Conservation (phyloP, 2,888 invertebrate genomes). For the Drosophila leonis region DNA sequence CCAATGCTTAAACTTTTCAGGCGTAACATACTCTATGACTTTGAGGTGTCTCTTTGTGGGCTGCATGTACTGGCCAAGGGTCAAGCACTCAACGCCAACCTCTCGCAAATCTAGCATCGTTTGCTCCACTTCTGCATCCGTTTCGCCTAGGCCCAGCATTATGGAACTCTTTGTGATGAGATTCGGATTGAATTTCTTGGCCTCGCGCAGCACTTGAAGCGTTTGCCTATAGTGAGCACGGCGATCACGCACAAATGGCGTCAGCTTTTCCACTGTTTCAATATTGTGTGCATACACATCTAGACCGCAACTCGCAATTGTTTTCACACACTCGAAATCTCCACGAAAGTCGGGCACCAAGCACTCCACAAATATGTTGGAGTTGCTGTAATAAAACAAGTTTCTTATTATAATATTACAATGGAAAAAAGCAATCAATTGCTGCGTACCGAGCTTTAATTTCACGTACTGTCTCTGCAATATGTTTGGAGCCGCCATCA, state of each 20-base stretch:
- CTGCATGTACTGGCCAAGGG: conserved; percentile 99
- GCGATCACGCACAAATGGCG: conserved; percentile 96
- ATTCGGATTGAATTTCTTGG: conserved; percentile 92
- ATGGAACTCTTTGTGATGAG: conserved; percentile 98
- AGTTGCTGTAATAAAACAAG: conserved; percentile 87
- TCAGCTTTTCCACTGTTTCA: conserved; percentile 97
- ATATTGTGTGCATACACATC: conserved; percentile 99
- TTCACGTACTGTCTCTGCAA: conserved; percentile 95
- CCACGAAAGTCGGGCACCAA: conserved; percentile 98
- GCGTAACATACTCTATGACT: conserved; percentile 98
- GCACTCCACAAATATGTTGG: conserved; percentile 96
- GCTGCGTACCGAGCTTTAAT: conserved; percentile 89
- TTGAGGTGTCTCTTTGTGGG: conserved; percentile 98
- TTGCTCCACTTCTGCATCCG: conserved; percentile 93
- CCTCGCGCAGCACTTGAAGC: conserved; percentile 91
- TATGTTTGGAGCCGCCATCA: conserved; percentile 97
- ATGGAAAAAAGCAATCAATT: neutral
- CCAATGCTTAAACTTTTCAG: conserved; percentile 96
- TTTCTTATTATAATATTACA: neutral
- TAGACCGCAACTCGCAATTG: conserved; percentile 92
- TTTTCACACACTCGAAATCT: conserved; percentile 89
- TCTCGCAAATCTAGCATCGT: conserved; percentile 94
- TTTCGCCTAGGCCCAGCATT: conserved; percentile 98
- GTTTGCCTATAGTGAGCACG: conserved; percentile 97
- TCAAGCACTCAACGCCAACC: conserved; percentile 96